phyloP scores from a whole-genome alignment of 1,140 invertebrate species.

The Drosophila saltans region DNA sequence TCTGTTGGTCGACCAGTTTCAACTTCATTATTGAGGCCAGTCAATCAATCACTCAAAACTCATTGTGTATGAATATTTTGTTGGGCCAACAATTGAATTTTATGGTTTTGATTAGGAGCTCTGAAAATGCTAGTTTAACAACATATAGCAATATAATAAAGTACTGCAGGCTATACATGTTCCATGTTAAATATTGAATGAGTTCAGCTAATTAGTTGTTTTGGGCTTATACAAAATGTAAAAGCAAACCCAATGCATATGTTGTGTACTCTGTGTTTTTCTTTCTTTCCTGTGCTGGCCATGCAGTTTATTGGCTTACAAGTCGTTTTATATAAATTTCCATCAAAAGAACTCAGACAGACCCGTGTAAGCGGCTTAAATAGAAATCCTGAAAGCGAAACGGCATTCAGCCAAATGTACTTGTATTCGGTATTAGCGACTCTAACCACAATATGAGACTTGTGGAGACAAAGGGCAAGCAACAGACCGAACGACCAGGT shows the following conservation, averaged over 20 bases:
- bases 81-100: slow-evolving; percentile 53
- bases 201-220: slow-evolving; percentile 28
- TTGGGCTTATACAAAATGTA: neutral
- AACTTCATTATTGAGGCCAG: slow-evolving; percentile 63
- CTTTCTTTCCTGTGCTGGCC: neutral
- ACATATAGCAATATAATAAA: neutral
- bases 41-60: slow-evolving; percentile 72
- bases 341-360: slow-evolving; percentile 25
- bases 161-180: neutral
- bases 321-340: slow-evolving; percentile 18
- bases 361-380: slow-evolving; percentile 39
- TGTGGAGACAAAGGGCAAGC: slow-evolving; percentile 6
- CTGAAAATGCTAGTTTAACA: slow-evolving; percentile 24
- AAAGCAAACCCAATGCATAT: neutral
- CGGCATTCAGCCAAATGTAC: slow-evolving; percentile 7
- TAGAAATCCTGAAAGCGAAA: slow-evolving; percentile 14
- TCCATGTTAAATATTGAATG: slow-evolving; percentile 21
- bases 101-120: slow-evolving; percentile 49
- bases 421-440: slow-evolving; percentile 3
- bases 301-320: slow-evolving; percentile 38
- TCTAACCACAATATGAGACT: slow-evolving; percentile 8
- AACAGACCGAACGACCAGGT: neutral
- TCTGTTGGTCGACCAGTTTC: slow-evolving; percentile 15
- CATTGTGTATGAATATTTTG: slow-evolving; percentile 57
- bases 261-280: neutral